Evolutionary conservation across 92 coral and sea anemone species (phyloP).

Genomic region (Zoanthus sociatus): DNA sequence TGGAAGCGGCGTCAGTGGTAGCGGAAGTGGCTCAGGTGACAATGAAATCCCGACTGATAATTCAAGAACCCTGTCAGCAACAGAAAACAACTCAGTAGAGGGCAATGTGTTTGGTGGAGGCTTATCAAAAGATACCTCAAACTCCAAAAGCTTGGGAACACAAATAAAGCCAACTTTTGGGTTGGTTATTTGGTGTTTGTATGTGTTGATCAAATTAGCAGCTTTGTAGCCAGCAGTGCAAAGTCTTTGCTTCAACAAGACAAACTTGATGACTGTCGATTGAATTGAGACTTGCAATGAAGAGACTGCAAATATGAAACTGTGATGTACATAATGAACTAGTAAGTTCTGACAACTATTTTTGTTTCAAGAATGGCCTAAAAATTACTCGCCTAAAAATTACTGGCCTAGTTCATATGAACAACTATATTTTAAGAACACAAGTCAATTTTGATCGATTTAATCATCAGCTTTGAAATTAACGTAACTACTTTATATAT

Average conservation of each 20-base stretch:
- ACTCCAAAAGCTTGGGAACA: conserved; percentile 7
- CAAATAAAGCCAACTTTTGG: conserved; percentile 16
- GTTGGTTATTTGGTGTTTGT: conserved; percentile 6
- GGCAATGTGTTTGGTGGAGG: conserved; percentile 55
- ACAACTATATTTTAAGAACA: too few species aligned
- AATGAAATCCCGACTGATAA: conserved; percentile 57
- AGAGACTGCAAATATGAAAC: too few species aligned
- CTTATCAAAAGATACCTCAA: conserved; percentile 2
- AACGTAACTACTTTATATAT: too few species aligned
- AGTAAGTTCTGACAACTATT: too few species aligned
- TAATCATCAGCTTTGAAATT: too few species aligned
- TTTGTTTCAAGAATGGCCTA: too few species aligned
- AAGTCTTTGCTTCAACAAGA: neutral
- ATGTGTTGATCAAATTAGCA: neutral
- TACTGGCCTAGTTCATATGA: too few species aligned
- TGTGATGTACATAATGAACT: too few species aligned
- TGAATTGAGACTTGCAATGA: too few species aligned
- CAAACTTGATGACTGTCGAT: neutral
- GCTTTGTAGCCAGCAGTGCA: neutral
- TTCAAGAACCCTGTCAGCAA: conserved; percentile 29
- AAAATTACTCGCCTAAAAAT: too few species aligned
- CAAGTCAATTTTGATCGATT: too few species aligned
- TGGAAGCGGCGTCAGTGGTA: conserved; percentile 71
- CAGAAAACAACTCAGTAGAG: conserved; percentile 46
- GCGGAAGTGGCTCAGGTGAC: conserved; percentile 68